These are phyloP conservation scores for Hypothenemus hampei DNA, from an alignment of 1,140 invertebrate species.

Conservation along the genomic window DNA sequence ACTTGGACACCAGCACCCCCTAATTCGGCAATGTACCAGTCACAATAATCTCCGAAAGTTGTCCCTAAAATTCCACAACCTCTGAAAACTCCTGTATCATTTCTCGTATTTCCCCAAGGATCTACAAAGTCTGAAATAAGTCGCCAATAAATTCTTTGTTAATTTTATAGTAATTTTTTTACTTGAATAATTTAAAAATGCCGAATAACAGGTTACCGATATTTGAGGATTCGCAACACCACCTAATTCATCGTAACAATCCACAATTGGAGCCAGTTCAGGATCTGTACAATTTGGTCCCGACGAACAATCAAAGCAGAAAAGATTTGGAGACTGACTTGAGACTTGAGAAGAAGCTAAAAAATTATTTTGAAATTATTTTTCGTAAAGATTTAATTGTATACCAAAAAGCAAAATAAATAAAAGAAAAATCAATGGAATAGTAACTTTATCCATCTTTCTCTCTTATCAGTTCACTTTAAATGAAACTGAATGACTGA, in stretches of 20 bases:
- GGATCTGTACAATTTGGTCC: no score
- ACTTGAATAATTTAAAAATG: conserved; percentile 9
- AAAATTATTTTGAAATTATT: no score
- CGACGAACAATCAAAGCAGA: no score
- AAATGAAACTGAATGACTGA: no score
- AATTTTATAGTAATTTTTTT: neutral
- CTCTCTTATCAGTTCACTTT: no score
- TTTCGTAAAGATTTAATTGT: no score
- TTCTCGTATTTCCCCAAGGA: neutral
- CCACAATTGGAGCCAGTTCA: no score
- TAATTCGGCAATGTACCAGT: conserved; percentile 5
- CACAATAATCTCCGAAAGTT: conserved; percentile 5
- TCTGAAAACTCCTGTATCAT: conserved; percentile 16
- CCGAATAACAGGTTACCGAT: conserved; percentile 7
- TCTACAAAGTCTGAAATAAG: neutral
- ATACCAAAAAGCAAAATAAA: no score
- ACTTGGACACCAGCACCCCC: neutral
- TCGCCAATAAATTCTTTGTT: neutral
- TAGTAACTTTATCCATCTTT: no score
- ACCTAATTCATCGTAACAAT: conserved; percentile 11
- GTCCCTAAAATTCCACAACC: conserved; percentile 3
- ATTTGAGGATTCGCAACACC: neutral
- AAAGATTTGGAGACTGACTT: no score
- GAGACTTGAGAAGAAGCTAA: no score
- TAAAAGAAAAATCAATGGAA: no score